Percentiles rank a stretch among this genome's conserved stretches.
These are phyloP conservation scores for Dicrurus megarhynchus DNA, from an alignment of 2,113 vertebrate species.

Conservation along the genomic window DNA sequence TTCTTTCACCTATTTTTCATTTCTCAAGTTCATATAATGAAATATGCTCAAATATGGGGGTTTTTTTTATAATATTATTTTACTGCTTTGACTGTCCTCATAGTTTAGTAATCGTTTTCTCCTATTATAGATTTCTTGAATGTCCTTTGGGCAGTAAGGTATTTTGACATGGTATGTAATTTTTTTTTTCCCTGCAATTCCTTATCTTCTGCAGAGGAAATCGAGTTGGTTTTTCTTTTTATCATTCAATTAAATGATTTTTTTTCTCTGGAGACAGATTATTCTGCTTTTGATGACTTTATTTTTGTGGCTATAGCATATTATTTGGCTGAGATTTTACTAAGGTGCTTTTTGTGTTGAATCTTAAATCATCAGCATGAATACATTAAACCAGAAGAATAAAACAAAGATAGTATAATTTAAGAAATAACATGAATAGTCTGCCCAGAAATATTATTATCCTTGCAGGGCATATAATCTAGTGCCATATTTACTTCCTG, in stretches of 20 bases:
- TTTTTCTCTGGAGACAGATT: constrained; percentile 59
- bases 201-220: constrained; percentile 59
- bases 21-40: background rate
- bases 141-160: constrained; percentile 33
- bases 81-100: background rate
- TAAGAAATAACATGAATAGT: background rate
- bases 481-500: background rate
- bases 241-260: constrained; percentile 67
- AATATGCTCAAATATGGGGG: background rate
- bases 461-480: background rate
- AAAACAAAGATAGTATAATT: background rate
- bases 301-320: constrained; percentile 28
- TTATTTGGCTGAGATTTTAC: constrained; percentile 19
- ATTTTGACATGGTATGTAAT: constrained; percentile 36
- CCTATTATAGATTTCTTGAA: background rate
- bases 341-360: background rate
- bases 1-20: background rate
- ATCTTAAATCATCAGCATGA: constrained; percentile 1
- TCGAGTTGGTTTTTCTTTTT: constrained; percentile 58
- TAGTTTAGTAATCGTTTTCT: constrained; percentile 14
- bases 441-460: background rate
- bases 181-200: constrained; percentile 56
- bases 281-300: constrained; percentile 60
- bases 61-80: background rate
- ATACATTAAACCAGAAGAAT: background rate